phyloP scores from a whole-genome alignment of 2,888 invertebrate genomes.

The Congeria kusceri region DNA sequence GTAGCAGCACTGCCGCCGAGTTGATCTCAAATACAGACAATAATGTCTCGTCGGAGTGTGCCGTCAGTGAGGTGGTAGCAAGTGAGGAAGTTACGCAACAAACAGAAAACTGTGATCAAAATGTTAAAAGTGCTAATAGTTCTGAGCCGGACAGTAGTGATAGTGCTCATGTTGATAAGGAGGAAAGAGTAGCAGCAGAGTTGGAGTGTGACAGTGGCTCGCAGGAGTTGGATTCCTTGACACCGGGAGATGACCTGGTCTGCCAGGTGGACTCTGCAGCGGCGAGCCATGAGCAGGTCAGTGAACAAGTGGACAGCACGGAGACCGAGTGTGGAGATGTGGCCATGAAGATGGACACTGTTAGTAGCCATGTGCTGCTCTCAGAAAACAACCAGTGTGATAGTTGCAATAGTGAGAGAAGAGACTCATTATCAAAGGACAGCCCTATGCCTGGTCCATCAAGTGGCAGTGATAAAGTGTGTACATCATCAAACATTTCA shows the following conservation, averaged over 20 bases:
- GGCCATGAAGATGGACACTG: neutral
- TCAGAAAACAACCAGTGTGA: constrained; percentile 54
- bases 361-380: neutral
- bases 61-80: constrained; percentile 6
- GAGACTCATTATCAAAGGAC: constrained; percentile 26
- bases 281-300: constrained; percentile 54
- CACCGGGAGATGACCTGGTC: constrained; percentile 17
- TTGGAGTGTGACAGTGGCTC: constrained; percentile 65
- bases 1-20: constrained; percentile 17
- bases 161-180: constrained; percentile 36
- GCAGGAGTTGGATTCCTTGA: constrained; percentile 11
- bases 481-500: constrained; percentile 39
- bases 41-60: constrained; percentile 8
- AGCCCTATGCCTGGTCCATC: constrained; percentile 22
- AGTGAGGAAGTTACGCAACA: constrained; percentile 2
- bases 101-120: constrained; percentile 52
- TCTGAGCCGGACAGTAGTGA: constrained; percentile 67
- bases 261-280: constrained; percentile 12
- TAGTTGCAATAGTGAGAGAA: constrained; percentile 59
- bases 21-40: constrained; percentile 54
- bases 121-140: constrained; percentile 44
- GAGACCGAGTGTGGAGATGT: neutral
- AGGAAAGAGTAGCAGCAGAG: constrained; percentile 48
- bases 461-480: constrained; percentile 32
- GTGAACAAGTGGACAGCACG: constrained; percentile 37